These are phyloP conservation scores for Psittacula cyanocephala DNA, from an alignment of 2,113 vertebrate genomes.

Conservation along the genomic window DNA sequence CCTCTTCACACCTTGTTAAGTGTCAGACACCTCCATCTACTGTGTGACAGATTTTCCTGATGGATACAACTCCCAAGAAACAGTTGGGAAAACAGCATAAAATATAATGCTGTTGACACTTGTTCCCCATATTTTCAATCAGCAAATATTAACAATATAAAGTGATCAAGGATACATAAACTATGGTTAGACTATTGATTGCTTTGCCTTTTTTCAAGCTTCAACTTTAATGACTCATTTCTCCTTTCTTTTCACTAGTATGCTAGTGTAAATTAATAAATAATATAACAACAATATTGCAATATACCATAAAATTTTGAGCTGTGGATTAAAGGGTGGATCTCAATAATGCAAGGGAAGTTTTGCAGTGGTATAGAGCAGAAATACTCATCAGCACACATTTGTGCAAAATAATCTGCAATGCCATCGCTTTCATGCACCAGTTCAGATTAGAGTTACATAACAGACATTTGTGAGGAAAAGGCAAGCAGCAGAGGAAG, in stretches of 20 bases:
- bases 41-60: neutral
- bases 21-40: neutral
- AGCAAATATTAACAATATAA: neutral
- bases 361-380: neutral
- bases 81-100: neutral
- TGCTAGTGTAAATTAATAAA: neutral
- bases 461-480: neutral
- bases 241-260: neutral
- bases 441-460: neutral
- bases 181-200: neutral
- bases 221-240: neutral
- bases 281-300: neutral
- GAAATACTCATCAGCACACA: neutral
- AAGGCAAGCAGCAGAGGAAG: neutral
- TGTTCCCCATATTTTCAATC: neutral
- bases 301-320: neutral
- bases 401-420: neutral
- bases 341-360: neutral
- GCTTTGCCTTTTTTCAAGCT: neutral
- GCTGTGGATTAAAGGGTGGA: neutral
- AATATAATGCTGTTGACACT: neutral
- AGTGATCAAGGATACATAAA: neutral
- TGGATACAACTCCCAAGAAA: neutral
- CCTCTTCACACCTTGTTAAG: neutral
- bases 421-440: neutral